Evolutionary conservation across 2,113 vertebrate species (phyloP), one percentile per base, ranked within the genome.

Genomic region (Tauraco erythrolophus): DNA sequence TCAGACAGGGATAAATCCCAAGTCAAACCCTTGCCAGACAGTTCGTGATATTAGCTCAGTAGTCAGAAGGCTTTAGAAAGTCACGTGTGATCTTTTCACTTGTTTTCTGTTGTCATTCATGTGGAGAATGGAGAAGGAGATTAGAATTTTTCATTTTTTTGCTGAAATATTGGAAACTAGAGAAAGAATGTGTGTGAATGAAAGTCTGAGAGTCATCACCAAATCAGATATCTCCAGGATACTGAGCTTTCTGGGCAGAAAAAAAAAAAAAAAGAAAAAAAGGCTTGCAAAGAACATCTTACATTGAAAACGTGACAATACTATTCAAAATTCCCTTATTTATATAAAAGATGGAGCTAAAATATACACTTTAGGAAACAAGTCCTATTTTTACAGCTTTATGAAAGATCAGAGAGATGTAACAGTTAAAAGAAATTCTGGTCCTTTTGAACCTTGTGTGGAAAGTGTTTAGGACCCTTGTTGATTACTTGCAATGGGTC

Each of bases 21-120:
- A 96, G 84, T 78, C 60, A 92, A 84, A 68, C 6, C n/a, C 64
- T 75, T 74, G n/a, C 76, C 80, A 93, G 75, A 79, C 39, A 88
- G 62, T 66, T 88, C 0, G 1, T 84, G 83, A 90, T 92, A 88
- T 45, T 61, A 79, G 50, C 39, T 95, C 33, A 39, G 28, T 43
- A 92, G 69, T 75, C 74, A 93, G 35, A 85, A 88, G 22, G 35
- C 65, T 83, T 85, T 64, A 30, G 87, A 84, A 93, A 92, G 62
- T 79, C 88, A 76, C 4, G 1, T 77, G n/a, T 85, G 66, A 68
- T 86, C 54, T 92, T 88, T 94, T 80, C 33, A 41, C 57, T 80
- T 68, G 24, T 58, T 94, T 92, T 92, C 50, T 69, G 6, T 24
- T 88, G 48, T 25, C 72, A 27, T 28, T 92, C 74, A 53, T 51